A percentile compares a stretch with the other conserved stretches of the same genome.
These are phyloP conservation scores for Ciona savignyi DNA, from an alignment of 23 tunicate genomes.

Conservation along the genomic window DNA sequence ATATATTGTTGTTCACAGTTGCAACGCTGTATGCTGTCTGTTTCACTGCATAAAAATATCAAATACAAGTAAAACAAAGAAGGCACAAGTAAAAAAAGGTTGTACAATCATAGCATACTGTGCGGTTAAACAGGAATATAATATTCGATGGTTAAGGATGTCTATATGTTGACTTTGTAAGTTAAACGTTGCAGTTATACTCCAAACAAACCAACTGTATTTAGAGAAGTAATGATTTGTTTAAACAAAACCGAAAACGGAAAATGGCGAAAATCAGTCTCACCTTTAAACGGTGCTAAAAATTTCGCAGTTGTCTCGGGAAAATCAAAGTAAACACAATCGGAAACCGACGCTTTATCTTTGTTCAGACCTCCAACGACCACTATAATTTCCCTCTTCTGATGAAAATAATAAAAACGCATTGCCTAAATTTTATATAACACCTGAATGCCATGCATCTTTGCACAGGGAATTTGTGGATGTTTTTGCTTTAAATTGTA, in stretches of 20 bases:
- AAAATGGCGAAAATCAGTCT: too few relatives aligned
- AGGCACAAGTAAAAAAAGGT: neutral
- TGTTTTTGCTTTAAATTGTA: too few relatives aligned
- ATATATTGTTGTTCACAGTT: constrained; percentile 80
- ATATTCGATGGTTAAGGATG: too few relatives aligned
- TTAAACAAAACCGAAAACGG: too few relatives aligned
- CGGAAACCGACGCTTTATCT: constrained; percentile 60
- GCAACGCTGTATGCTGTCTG: constrained; percentile 95
- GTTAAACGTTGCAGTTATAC: too few relatives aligned
- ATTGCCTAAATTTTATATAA: neutral
- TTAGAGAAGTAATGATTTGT: too few relatives aligned
- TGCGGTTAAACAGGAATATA: too few relatives aligned
- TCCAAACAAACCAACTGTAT: too few relatives aligned
- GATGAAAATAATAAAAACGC: neutral
- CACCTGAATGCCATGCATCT: too few relatives aligned
- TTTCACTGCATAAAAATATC: constrained; percentile 22
- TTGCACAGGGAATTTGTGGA: too few relatives aligned
- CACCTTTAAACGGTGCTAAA: constrained; percentile 58
- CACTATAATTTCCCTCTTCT: constrained; percentile 72
- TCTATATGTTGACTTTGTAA: neutral
- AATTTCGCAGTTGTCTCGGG: constrained; percentile 31
- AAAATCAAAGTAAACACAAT: constrained; percentile 69
- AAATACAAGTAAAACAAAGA: neutral
- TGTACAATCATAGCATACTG: neutral
- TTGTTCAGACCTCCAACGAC: constrained; percentile 90